Conservation (phyloP, 2,888 invertebrate species). For the Dinocampus coccinellae region DNA sequence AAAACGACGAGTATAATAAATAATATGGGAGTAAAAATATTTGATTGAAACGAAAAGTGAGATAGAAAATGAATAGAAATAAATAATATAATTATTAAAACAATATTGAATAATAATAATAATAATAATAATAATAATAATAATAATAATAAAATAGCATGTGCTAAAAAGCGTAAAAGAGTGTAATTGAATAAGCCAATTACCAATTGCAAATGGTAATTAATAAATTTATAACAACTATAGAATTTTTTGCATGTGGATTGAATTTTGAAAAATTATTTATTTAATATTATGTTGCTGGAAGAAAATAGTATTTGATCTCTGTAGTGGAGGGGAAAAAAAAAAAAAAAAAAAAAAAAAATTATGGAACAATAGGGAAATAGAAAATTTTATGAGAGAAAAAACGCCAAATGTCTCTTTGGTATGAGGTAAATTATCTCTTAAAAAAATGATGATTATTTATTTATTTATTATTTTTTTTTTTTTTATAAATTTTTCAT, state of each 20-base stretch:
- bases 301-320: neutral
- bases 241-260: slow-evolving; percentile 61
- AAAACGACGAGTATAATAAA: too few species aligned
- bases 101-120: too few species aligned
- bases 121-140: too few species aligned
- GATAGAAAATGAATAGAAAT: too few species aligned
- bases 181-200: slow-evolving; percentile 21
- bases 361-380: too few species aligned
- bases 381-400: too few species aligned
- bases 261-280: slow-evolving; percentile 48
- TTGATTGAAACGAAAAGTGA: neutral
- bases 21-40: too few species aligned
- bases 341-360: slow-evolving; percentile 8
- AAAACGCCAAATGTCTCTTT: neutral
- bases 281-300: slow-evolving; percentile 28
- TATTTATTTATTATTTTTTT: neutral
- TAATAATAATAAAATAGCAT: neutral
- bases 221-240: slow-evolving; percentile 47
- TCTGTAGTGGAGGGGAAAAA: neutral
- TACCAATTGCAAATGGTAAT: slow-evolving; percentile 50
- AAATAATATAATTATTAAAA: too few species aligned
- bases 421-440: neutral
- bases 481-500: neutral
- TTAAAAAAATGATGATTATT: neutral
- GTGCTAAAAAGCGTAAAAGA: neutral